Conservation (phyloP, 2,797 vertebrate species). For the Phylloscopus collybita region DNA sequence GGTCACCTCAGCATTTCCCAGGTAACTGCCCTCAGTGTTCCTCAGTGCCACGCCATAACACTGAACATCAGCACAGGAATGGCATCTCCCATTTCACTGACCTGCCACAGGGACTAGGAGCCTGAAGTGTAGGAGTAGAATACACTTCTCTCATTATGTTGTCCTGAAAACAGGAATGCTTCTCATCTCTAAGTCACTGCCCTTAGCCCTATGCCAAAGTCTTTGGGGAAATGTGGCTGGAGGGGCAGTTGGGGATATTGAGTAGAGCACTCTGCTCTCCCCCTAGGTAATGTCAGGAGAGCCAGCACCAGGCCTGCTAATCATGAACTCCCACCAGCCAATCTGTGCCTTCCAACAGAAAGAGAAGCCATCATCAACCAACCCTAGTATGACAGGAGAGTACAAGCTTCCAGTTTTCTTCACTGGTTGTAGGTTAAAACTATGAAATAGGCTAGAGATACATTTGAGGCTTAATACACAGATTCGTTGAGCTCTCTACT, state of each 20-base stretch:
- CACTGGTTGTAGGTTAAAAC: not conserved
- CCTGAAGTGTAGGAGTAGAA: not conserved
- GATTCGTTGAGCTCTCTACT: not conserved
- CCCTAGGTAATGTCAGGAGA: not conserved
- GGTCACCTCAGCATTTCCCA: not conserved
- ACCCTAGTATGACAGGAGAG: not conserved
- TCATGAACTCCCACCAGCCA: not conserved
- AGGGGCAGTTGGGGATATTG: not conserved
- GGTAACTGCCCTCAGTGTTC: no score
- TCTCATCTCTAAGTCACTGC: not conserved
- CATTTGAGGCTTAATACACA: not conserved
- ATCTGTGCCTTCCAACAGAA: not conserved
- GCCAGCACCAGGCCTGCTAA: not conserved
- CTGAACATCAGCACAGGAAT: not conserved
- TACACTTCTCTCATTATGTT: not conserved
- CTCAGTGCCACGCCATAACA: accelerated
- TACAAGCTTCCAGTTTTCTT: not conserved
- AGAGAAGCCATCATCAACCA: not conserved
- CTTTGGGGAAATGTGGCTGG: not conserved
- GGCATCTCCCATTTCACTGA: not conserved
- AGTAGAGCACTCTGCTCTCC: not conserved
- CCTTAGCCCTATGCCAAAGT: not conserved
- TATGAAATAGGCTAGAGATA: not conserved
- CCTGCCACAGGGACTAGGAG: not conserved
- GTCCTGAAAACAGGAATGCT: not conserved